Conservation (phyloP, 2,113 vertebrate species). For the Cynocephalus volans region DNA sequence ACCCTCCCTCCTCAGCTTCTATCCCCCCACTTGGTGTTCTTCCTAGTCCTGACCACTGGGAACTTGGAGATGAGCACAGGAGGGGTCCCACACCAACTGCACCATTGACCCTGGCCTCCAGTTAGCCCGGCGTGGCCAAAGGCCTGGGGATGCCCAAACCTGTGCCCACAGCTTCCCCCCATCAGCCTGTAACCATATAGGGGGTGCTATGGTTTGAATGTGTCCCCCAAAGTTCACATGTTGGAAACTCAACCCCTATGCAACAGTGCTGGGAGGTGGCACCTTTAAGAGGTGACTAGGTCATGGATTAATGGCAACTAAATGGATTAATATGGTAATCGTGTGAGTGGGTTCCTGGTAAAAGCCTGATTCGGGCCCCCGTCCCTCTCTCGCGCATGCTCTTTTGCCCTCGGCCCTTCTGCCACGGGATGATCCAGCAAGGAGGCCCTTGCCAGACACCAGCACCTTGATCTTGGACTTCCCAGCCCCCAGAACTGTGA, state of each 20-base stretch:
- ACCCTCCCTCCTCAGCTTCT: background rate
- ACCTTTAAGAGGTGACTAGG: background rate
- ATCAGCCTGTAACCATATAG: background rate
- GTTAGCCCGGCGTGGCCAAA: background rate
- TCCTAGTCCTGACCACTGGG: background rate
- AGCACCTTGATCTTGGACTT: background rate
- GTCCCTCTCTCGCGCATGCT: background rate
- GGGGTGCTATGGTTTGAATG: background rate
- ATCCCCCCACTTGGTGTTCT: background rate
- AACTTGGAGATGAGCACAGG: background rate
- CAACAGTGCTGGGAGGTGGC: background rate
- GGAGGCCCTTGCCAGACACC: background rate
- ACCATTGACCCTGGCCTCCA: background rate
- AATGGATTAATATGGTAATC: background rate
- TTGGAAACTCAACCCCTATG: background rate
- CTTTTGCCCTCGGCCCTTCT: background rate
- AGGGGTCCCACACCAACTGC: background rate
- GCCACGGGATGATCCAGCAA: background rate
- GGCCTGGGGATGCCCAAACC: background rate
- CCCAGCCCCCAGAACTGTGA: background rate
- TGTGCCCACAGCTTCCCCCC: background rate
- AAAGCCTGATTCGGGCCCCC: background rate
- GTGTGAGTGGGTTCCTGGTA: background rate
- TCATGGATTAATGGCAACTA: no score
- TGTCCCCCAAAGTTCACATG: background rate